phyloP scores from a whole-genome alignment of 2,888 invertebrate species.

The Himalopsyche kuldschensis region DNA sequence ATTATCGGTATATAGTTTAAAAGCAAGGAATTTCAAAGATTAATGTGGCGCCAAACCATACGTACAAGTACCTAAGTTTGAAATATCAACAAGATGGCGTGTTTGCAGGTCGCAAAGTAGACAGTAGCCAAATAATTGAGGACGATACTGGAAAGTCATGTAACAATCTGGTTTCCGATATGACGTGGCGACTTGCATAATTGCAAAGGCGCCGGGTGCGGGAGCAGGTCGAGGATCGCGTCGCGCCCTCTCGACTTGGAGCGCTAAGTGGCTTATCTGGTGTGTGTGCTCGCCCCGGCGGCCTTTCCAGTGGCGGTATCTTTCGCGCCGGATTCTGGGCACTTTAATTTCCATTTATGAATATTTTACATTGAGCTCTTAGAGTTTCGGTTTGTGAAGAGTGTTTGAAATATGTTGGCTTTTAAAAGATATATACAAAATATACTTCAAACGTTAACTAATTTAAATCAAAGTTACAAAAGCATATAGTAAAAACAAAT shows the following conservation, averaged over 20 bases:
- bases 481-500: no score
- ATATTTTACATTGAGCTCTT: no score
- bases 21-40: not conserved
- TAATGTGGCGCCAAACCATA: not conserved
- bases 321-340: no score
- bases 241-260: conserved; percentile 2
- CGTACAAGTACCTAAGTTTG: not conserved
- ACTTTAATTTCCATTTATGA: no score
- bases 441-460: no score
- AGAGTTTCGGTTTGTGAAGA: no score
- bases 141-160: not conserved
- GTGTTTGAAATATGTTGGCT: no score
- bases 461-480: no score
- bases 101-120: not conserved
- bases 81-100: not conserved
- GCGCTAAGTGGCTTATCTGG: conserved; percentile 20
- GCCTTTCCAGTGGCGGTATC: not conserved
- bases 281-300: not conserved
- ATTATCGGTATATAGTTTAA: not conserved
- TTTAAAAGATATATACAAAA: no score
- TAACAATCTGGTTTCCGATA: conserved; percentile 2
- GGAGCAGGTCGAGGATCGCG: not conserved
- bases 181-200: not conserved
- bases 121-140: not conserved
- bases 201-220: not conserved